Base-by-base conservation (phyloP, 2,888 invertebrate species). In the Myopa testacea region DNA sequence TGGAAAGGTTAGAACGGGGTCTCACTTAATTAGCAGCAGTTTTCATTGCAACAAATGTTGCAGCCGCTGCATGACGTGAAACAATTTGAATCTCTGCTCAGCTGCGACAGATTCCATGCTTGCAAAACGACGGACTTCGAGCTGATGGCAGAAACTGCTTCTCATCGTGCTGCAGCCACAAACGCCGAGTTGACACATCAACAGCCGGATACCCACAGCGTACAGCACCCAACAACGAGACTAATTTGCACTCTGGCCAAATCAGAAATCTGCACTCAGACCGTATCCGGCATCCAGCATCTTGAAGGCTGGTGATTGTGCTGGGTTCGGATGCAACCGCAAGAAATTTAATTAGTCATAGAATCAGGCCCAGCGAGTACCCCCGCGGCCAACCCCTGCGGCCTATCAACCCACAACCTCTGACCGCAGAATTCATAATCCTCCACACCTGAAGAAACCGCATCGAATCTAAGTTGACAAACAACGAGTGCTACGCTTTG, bases 291-390 rank as follows among this genome's bases (percentile, higher is more conserved):
- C 50, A 40, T 55, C 14, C 34, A 10, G 8, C 50, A 40, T 67
- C 14, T 45, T 45, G 45, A 45, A 6, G 40, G 40, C 37, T 26
- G 26, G 6, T 26, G n/a, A 10, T 38, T 16, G 12, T 6, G 37
- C 65, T 19, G 16, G 10, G 62, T 19, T 26, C 7, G n/a, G 38
- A 80, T 80, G 81, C 80, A 81, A 86, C 86, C 86, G 83, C 85
- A 85, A 82, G 84, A 83, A 85, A 85, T 86, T 86, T 86, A 84
- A 85, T 86, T 85, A 81, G 85, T 77, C 78, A 68, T 63, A 74
- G 60, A n/a, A 69, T 71, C 77, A 78, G 26, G 26, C 26, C 2
- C 34, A 76, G 52, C 10, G 60, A 26, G 71, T 79, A 72, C 74
- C 58, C 68, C n/a, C 50, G 37, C 7, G 4, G 62, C 19, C 12